Evolutionary conservation across 2,113 vertebrate genomes (phyloP), one percentile per base, ranked within the genome.

Genomic region (Acinonyx jubatus): DNA sequence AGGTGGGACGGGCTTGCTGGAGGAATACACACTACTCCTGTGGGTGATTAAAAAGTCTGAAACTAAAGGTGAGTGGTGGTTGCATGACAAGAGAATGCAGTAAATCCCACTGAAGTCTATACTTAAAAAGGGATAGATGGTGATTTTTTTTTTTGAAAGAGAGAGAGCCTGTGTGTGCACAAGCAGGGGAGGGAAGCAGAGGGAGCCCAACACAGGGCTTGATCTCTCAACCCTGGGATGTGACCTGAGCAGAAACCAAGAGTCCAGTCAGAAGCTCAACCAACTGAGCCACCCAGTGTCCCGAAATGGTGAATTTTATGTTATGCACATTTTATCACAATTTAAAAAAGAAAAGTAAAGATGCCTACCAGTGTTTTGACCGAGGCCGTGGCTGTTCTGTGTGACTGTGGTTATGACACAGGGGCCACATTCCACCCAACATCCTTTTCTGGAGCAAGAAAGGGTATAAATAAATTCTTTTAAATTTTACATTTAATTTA

Each of bases 1-100:
- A 3, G 57, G 57, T 45, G 57, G 21, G 57, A 61, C 8, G 4
- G 31, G 48, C n/a, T 27, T 38, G 18, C 33, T 41, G 33, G 9
- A 50, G 7, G n/a, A 6, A 4, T 11, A 23, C 6, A 1, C 11
- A 5, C 52, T 25, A 19, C 29, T 74, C 48, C 55, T 81, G 41
- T 14, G 57, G 16, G 45, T 4, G 18, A 33, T 73, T 21, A 38
- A 41, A 41, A 52, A 7, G 23, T 31, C 21, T 31, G 23, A 21
- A 90, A 65, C n/a, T 52, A 86, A 52, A 55, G 31, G 29, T 5
- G 31, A 25, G 65, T 10, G 41, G 29, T 4, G 31, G 29, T 4
- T 19, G 12, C 23, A 89, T 1, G 3, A 31, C 0, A 1, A 1
- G 16, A 31, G 85, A 45, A 5, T 4, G 5, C 12, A 29, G 55